These are phyloP conservation scores for Apteryx mantelli DNA, from an alignment of 2,113 vertebrate species.

Conservation along the genomic window DNA sequence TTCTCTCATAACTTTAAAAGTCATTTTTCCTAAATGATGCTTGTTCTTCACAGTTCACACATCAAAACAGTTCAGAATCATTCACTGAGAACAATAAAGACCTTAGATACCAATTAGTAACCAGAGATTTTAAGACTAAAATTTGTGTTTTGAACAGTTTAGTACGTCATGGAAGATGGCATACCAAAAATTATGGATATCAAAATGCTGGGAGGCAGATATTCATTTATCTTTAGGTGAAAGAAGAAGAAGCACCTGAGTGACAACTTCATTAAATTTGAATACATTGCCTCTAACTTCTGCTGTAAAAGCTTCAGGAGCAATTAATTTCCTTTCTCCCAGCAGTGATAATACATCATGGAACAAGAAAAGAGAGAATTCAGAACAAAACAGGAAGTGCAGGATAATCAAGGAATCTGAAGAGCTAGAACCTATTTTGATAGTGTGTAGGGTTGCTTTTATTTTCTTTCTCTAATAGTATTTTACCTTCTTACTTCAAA, in stretches of 20 bases:
- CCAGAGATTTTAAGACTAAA: neutral
- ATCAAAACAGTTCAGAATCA: neutral
- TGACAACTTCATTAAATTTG: constrained; percentile 55
- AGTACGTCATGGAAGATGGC: neutral
- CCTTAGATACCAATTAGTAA: neutral
- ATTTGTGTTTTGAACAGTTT: neutral
- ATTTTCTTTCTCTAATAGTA: neutral
- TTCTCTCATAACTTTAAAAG: neutral
- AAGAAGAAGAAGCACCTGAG: constrained; percentile 6
- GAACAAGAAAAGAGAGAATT: constrained; percentile 4
- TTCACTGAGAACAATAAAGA: neutral
- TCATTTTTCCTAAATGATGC: neutral
- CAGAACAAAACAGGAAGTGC: neutral
- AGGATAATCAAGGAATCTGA: constrained; percentile 7
- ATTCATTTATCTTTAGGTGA: neutral
- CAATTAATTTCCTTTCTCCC: constrained; percentile 46
- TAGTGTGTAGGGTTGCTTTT: neutral
- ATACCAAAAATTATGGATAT: neutral
- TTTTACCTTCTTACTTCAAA: constrained; percentile 3
- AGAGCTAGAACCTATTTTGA: neutral
- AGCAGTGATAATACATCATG: neutral
- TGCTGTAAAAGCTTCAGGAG: constrained; percentile 19
- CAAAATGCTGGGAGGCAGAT: neutral
- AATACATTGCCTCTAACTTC: constrained; percentile 30
- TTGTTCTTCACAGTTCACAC: neutral